A percentile compares a stretch with the other conserved stretches of the same genome.
These are phyloP conservation scores for Amia ocellicauda DNA, from an alignment of 2,113 vertebrate species.

Conservation along the genomic window DNA sequence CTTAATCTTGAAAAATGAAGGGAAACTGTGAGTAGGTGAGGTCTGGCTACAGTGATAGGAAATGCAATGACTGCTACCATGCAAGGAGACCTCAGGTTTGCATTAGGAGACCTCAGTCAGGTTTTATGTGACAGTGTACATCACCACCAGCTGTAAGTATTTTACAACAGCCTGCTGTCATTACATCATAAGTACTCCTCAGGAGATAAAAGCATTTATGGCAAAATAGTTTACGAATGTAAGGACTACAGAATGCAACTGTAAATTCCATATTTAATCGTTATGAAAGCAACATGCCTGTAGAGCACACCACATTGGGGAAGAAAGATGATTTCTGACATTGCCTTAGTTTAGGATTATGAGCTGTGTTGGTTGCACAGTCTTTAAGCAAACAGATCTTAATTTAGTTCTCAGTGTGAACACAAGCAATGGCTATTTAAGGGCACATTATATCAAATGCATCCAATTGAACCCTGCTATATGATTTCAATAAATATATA, in stretches of 20 bases:
- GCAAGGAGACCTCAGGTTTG: background rate
- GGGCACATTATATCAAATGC: too few species aligned
- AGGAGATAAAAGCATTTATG: constrained; percentile 19
- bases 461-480: too few species aligned
- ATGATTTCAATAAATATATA: background rate
- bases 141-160: background rate
- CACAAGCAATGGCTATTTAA: too few species aligned
- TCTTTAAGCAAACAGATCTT: too few species aligned
- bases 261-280: constrained; percentile 18
- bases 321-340: constrained; percentile 7
- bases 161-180: constrained; percentile 17
- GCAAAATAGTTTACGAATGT: background rate
- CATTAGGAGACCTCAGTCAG: background rate
- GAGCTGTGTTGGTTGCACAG: constrained; percentile 15
- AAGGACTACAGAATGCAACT: constrained; percentile 8
- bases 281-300: constrained; percentile 20
- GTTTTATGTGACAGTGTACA: background rate
- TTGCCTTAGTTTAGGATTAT: too few species aligned
- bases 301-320: constrained; percentile 17
- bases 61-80: background rate
- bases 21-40: constrained; percentile 2
- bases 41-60: background rate
- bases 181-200: constrained; percentile 18
- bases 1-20: background rate
- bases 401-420: too few species aligned